These are phyloP conservation scores for Drymodes brunneopygia DNA, from an alignment of 2,113 vertebrate genomes.

Conservation along the genomic window DNA sequence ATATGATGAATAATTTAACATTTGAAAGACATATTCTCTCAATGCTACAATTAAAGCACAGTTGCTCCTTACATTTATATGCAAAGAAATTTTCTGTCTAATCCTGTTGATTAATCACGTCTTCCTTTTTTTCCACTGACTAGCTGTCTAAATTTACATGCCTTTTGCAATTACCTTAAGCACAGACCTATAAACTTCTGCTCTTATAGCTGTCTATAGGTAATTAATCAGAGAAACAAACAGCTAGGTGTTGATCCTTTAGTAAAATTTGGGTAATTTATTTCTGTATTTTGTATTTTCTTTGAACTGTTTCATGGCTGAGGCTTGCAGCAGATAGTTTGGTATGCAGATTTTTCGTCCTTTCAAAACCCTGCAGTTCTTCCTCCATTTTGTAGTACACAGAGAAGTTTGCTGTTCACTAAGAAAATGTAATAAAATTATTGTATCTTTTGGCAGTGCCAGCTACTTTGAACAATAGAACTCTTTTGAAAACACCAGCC, in stretches of 20 bases:
- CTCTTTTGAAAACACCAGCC: not conserved
- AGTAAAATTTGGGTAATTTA: not conserved
- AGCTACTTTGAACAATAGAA: not conserved
- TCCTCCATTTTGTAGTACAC: not conserved
- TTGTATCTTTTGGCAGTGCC: constrained; percentile 2
- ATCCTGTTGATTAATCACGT: constrained; percentile 25
- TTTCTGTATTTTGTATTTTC: not conserved
- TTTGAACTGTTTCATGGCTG: not conserved
- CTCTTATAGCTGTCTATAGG: not conserved
- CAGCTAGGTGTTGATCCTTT: not conserved
- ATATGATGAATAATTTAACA: constrained; percentile 35
- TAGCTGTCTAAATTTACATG: constrained; percentile 21
- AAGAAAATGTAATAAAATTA: not conserved
- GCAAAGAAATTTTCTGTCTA: constrained; percentile 25
- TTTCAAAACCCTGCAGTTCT: not conserved
- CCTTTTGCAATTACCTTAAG: not conserved
- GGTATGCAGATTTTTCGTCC: not conserved
- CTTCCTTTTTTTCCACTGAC: not conserved
- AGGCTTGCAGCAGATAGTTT: not conserved
- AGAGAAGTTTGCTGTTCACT: not conserved
- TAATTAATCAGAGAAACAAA: not conserved
- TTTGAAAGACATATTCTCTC: constrained; percentile 52
- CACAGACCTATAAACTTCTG: not conserved
- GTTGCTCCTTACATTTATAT: constrained; percentile 19
- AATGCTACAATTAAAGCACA: constrained; percentile 42